A percentile compares a stretch with the other conserved stretches of the same genome.
Conservation (phyloP, 2,797 vertebrate species). For the Schizothorax lantsangensis region DNA sequence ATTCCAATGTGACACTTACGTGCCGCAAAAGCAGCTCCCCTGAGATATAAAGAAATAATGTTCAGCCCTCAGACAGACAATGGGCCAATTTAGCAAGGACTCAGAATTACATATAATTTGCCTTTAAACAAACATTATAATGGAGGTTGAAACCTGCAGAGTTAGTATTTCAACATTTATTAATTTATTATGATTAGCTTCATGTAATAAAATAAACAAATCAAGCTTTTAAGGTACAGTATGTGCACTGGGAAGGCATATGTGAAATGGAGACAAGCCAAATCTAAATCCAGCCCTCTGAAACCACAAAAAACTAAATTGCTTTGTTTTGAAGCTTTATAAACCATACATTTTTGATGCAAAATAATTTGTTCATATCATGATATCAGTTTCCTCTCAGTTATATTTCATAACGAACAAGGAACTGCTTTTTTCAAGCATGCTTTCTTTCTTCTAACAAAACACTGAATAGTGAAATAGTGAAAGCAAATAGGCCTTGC, state of each 20-base stretch:
- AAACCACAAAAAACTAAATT: neutral
- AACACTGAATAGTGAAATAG: conserved; percentile 28
- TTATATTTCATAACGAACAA: conserved; percentile 17
- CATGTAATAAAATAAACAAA: neutral
- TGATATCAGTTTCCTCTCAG: neutral
- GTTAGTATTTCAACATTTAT: neutral
- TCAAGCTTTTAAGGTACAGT: neutral
- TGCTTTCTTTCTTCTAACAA: conserved; percentile 9
- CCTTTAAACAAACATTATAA: conserved; percentile 44
- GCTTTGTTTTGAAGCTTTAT: neutral
- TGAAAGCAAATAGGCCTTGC: conserved; percentile 56
- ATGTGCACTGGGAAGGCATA: neutral
- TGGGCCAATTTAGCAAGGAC: conserved; percentile 25
- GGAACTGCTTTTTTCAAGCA: neutral
- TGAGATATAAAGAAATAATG: conserved; percentile 47
- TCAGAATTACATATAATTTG: conserved; percentile 14
- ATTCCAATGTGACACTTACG: conserved; percentile 59
- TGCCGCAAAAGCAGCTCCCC: conserved; percentile 41
- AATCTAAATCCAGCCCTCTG: neutral
- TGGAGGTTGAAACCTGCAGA: conserved; percentile 11
- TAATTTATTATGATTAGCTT: neutral
- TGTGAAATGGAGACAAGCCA: neutral
- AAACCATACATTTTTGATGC: neutral
- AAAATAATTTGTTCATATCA: neutral
- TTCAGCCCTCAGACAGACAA: conserved; percentile 40